Evolutionary conservation across 2,888 invertebrate species (phyloP), one percentile per base, ranked within the genome.

Genomic region (Acanthacorydalis orientalis): DNA sequence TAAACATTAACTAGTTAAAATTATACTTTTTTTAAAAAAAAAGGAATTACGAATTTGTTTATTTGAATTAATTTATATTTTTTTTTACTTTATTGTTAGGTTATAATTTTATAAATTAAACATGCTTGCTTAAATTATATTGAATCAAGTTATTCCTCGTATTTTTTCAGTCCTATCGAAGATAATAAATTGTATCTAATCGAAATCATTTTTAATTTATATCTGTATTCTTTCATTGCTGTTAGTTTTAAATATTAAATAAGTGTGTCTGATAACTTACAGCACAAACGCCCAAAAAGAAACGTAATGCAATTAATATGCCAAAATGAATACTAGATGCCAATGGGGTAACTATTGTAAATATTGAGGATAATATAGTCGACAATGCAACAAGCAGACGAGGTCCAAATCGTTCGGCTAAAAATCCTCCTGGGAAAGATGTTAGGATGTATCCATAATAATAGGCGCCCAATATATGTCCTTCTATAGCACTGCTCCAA

Each of bases 381-480:
- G 70, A 67, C 35, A 70, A 64, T 0, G 77, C 71, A 0, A 80
- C 72, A 31, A 78, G 73, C 51, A 71, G 69, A 34, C 75, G 68
- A 0, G 76, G 70, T 1, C 80, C 80, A 62, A 68, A 75, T 49
- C 72, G 67, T 60, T 81, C 81, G 0, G 80, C 77, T n/a, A 78
- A 59, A 57, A 75, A 72, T 3, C 81, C 82, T 1, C 75, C 81
- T 0, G 76, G 69, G 49, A 81, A 60, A 7, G 78, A 79, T 32
- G 79, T 78, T 31, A 78, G 54, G 12, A 77, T 74, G 53, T 80
- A 81, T 33, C 80, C 78, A 75, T 80, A 81, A 58, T 80, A 82
- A 55, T 78, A 82, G 0, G 79, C 69, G 1, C 80, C 80, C 31
- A 82, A 61, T 9, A 82, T 72, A 33, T 74, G 57, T 1, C 78